Evolutionary conservation across 2,797 vertebrate genomes (phyloP), one percentile per base, ranked within the genome.

Genomic region (Chiroxiphia lanceolata): DNA sequence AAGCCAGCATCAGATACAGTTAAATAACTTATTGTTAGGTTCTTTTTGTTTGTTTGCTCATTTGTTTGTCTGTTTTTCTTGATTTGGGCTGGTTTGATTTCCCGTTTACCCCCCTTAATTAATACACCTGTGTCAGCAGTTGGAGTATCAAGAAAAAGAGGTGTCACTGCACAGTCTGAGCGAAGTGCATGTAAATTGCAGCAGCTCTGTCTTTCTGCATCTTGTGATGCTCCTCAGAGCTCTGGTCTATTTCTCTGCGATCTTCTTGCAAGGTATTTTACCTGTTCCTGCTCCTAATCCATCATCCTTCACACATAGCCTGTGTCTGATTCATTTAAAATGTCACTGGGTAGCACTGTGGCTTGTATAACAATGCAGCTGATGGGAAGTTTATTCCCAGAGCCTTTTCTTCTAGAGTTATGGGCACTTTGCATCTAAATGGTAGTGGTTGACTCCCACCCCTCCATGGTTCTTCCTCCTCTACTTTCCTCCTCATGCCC

Each of bases 161-260:
- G 11, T 0, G 0, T 40, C 1, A 0, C 44, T 36, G 15, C 29
- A 21, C 5, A 40, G 40, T 6, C 26, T 61, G 68, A 22, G 25
- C 0, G 1, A 48, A 77, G 6, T 16, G 15, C 47, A 48, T 0
- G 0, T 23, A 74, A 84, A 57, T 27, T 27, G 47, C 0, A 0
- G 8, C 40, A 70, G 6, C 13, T 85, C 45, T 76, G 50, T n/a
- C 74, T 74, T 79, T 48, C 33, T 14, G 10, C 6, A 6, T 44
- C 47, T 90, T 75, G 53, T n/a, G 42, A 69, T 4, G 3, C 13
- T 93, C 38, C 31, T 89, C 16, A 26, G 63, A 79, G 27, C 59
- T n/a, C 31, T 1, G 2, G 10, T 51, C 38, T 91, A 11, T 82
- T 93, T 85, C 42, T 61, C 29, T 69, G 25, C 76, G 47, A n/a